Conservation (phyloP, 2,797 vertebrate species). For the Poeciliopsis paucimaculata region DNA sequence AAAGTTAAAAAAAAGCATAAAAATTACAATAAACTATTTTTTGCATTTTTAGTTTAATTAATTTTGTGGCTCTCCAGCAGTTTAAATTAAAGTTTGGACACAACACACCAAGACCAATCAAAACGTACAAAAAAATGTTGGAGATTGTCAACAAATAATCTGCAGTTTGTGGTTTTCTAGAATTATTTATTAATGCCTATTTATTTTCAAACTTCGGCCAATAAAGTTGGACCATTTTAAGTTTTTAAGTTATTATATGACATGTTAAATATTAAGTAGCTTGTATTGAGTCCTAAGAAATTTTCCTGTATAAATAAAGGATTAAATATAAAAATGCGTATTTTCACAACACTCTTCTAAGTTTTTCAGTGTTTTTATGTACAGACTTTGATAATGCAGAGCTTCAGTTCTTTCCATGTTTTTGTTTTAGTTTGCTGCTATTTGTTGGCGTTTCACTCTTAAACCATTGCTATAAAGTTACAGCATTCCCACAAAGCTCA, state of each 20-base stretch:
- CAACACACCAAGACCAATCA: no score
- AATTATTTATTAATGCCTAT: not conserved
- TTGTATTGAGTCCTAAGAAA: no score
- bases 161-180: not conserved
- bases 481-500: slow-evolving; percentile 44
- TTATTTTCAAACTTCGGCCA: not conserved
- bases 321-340: not conserved
- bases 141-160: no score
- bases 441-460: slow-evolving; percentile 45
- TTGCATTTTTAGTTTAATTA: no score
- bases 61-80: no score
- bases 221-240: not conserved
- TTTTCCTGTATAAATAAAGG: no score
- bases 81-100: no score
- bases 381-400: not conserved
- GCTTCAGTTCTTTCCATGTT: slow-evolving; percentile 9
- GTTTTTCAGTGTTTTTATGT: not conserved
- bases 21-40: no score
- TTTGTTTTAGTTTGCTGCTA: slow-evolving; percentile 34
- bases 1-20: no score
- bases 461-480: slow-evolving; percentile 48
- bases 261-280: no score
- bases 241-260: not conserved
- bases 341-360: not conserved
- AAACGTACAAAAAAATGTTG: no score